Conservation (phyloP, 2,888 invertebrate genomes). For the Synanthedon andrenaeformis region DNA sequence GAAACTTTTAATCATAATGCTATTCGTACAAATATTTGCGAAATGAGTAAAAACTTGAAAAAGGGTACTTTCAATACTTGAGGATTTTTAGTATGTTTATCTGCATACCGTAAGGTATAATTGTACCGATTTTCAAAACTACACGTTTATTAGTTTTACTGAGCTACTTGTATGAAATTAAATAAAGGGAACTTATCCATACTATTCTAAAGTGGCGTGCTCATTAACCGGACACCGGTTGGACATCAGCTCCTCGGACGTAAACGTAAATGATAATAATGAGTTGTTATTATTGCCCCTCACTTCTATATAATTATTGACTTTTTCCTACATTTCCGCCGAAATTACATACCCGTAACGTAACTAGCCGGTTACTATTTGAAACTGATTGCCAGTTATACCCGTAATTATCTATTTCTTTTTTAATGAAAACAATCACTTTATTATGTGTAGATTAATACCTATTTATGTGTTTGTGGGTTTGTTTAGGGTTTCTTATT, state of each 20-base stretch:
- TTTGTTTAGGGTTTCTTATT: neutral
- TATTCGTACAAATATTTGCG: too few relatives aligned
- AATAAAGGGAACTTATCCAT: slow-evolving; percentile 10
- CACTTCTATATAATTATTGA: slow-evolving; percentile 52
- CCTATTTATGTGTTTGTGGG: slow-evolving; percentile 4
- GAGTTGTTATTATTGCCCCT: slow-evolving; percentile 48
- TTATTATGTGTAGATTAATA: slow-evolving; percentile 21
- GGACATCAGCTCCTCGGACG: slow-evolving; percentile 17
- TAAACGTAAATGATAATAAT: slow-evolving; percentile 55
- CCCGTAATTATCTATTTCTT: slow-evolving; percentile 27
- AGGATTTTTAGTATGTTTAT: too few relatives aligned
- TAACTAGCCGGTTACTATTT: neutral
- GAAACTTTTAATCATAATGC: too few relatives aligned
- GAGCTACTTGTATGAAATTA: neutral
- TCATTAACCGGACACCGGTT: slow-evolving; percentile 40
- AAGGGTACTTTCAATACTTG: too few relatives aligned
- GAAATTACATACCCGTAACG: slow-evolving; percentile 34
- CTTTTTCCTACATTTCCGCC: slow-evolving; percentile 52
- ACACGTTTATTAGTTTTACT: too few relatives aligned
- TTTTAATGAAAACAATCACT: slow-evolving; percentile 34
- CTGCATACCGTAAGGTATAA: too few relatives aligned
- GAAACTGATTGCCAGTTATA: slow-evolving; percentile 17
- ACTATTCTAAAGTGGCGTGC: slow-evolving; percentile 20
- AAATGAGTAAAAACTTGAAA: too few relatives aligned
- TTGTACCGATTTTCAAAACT: too few relatives aligned